Percentiles rank a stretch among this genome's conserved stretches.
phyloP scores from a whole-genome alignment of 2,888 invertebrate species.

The Argyresthia goedartella region DNA sequence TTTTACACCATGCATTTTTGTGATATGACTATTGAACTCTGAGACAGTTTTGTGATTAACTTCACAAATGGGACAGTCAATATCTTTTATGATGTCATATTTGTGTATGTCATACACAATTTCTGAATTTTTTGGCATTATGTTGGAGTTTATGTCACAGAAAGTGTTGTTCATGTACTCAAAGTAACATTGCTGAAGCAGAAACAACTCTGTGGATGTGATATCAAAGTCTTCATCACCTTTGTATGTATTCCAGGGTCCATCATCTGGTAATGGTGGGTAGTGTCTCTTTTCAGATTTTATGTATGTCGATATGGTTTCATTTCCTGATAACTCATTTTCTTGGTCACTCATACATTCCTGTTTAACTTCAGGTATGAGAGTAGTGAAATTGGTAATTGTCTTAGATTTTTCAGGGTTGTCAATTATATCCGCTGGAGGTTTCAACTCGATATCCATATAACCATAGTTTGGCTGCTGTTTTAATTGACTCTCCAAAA shows the following conservation, averaged over 20 bases:
- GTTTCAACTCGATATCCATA: conserved; percentile 33
- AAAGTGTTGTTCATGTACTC: conserved; percentile 41
- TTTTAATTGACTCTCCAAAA: conserved; percentile 42
- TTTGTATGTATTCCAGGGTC: conserved; percentile 30
- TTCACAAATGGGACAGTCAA: conserved; percentile 43
- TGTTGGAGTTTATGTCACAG: conserved; percentile 31
- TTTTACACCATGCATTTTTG: conserved; percentile 47
- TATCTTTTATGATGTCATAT: conserved; percentile 23
- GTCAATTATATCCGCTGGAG: too few species aligned
- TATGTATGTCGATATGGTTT: conserved; percentile 2
- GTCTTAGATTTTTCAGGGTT: conserved; percentile 11
- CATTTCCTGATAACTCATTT: conserved; percentile 6
- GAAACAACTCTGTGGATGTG: conserved; percentile 50
- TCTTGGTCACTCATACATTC: conserved; percentile 18
- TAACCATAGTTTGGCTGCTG: conserved; percentile 39
- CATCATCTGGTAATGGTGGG: conserved; percentile 10
- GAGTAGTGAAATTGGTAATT: conserved; percentile 21
- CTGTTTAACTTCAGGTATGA: conserved; percentile 26
- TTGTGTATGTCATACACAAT: conserved; percentile 35
- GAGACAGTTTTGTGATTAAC: conserved; percentile 26
- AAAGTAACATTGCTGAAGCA: conserved; percentile 49
- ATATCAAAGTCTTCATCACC: conserved; percentile 60
- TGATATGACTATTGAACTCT: conserved; percentile 37
- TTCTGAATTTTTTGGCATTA: conserved; percentile 33
- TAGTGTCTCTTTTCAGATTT: background rate